Percentiles rank a stretch among this genome's conserved stretches.
Evolutionary conservation across 2,113 vertebrate species (phyloP).

Genomic region (Gobio gobio): DNA sequence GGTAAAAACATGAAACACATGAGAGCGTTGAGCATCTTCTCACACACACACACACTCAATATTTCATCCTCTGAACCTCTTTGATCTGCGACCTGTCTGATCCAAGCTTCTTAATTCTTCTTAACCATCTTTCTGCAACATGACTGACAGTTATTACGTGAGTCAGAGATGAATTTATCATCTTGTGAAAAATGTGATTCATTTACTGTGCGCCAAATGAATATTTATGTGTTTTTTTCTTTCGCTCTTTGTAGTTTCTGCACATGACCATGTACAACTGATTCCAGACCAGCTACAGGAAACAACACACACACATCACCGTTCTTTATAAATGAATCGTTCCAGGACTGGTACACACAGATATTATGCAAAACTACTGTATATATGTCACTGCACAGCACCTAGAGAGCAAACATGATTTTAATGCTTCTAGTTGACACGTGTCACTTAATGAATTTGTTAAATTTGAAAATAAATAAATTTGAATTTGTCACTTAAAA

Average conservation of each 20-base stretch:
- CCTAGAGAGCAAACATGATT: not conserved
- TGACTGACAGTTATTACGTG: not conserved
- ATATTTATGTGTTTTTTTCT: not conserved
- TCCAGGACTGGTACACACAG: not conserved
- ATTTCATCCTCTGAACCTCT: conserved; percentile 5
- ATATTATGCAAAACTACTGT: not conserved
- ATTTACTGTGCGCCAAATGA: not conserved
- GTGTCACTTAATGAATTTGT: not conserved
- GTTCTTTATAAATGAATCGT: not conserved
- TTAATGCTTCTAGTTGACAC: not conserved
- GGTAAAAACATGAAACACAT: conserved; percentile 58
- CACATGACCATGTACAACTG: conserved; percentile 79
- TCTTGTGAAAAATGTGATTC: not conserved
- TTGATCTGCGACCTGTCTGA: not conserved
- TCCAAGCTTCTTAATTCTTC: not conserved
- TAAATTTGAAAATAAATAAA: too few relatives aligned
- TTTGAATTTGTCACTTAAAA: too few relatives aligned
- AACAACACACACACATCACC: not conserved
- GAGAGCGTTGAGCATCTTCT: not conserved
- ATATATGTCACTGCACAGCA: not conserved
- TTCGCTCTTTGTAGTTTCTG: conserved; percentile 70
- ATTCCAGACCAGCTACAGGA: conserved; percentile 37
- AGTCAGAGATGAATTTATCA: not conserved
- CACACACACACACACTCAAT: not conserved
- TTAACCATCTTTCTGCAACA: not conserved